phyloP scores from a whole-genome alignment of 2,888 invertebrate species.

The Gibbula magus region DNA sequence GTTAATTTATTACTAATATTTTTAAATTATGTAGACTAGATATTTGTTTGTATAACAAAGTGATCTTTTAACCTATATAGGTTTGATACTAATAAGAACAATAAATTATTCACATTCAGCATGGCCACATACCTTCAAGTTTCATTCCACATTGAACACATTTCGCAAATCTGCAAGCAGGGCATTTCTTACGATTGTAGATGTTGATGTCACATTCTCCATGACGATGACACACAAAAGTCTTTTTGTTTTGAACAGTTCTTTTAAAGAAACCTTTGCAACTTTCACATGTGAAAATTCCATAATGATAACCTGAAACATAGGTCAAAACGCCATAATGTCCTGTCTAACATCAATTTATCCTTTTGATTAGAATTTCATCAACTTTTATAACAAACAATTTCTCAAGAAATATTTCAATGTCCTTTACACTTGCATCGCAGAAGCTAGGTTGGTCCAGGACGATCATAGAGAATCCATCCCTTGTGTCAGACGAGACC shows the following conservation, averaged over 20 bases:
- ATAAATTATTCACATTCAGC: neutral
- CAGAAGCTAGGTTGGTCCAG: too few relatives aligned
- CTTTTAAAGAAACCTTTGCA: constrained; percentile 99
- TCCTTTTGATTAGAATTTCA: too few relatives aligned
- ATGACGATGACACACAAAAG: constrained; percentile 86
- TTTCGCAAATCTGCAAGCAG: constrained; percentile 96
- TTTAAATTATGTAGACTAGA: too few relatives aligned
- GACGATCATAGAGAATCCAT: too few relatives aligned
- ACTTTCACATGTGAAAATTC: constrained; percentile 97
- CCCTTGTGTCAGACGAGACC: too few relatives aligned
- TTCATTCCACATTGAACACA: constrained; percentile 97
- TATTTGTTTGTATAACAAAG: too few relatives aligned
- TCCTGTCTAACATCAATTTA: too few relatives aligned
- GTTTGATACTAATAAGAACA: neutral
- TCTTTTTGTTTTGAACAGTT: constrained; percentile 98
- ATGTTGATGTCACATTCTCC: constrained; percentile 91
- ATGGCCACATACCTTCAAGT: constrained; percentile 83
- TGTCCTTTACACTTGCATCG: too few relatives aligned
- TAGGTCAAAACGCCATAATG: too few relatives aligned
- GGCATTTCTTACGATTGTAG: constrained; percentile 95
- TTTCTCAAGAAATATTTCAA: too few relatives aligned
- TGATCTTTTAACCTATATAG: neutral
- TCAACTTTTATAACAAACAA: too few relatives aligned
- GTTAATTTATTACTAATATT: too few relatives aligned
- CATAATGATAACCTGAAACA: constrained; percentile 89